Evolutionary conservation across 2,888 invertebrate genomes (phyloP), one percentile per base, ranked within the genome.

Genomic region (Andrena marginata): DNA sequence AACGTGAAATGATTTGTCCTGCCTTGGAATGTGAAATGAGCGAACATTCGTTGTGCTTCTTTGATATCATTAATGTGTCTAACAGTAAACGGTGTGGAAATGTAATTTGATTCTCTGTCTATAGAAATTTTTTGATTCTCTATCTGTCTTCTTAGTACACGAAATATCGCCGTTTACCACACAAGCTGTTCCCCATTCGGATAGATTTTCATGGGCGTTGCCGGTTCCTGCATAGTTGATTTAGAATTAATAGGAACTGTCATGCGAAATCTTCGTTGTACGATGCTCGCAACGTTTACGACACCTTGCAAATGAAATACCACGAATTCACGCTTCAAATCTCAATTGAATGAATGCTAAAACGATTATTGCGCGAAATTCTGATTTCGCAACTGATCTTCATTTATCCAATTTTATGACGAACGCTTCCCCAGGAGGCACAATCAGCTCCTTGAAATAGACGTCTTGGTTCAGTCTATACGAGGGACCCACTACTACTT

Each of bases 381-480:
- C 31, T 33, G 35, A 64, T 77, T 51, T 54, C 4, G 2, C 42
- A 20, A 23, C 8, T 29, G n/a, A 54, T 33, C 7, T 65, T 90
- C 81, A 95, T 93, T 96, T 96, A 92, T 96, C 96, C 79, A 96
- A 94, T 88, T 95, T 95, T 79, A 96, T 95, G 84, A 96, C 94
- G 86, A 96, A 95, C 2, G 96, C 96, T 92, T 96, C 96, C 73
- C 96, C 95, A 6, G 96, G 95, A 87, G 95, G 95, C 85, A 95
- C 93, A 62, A 93, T 95, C 87, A 95, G 94, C 92, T 94, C 94
- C 90, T 95, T 95, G 88, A 96, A 96, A 16, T 95, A 95, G 71
- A 96, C 94, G 64, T 94, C 93, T 54, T 90, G 89, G 78, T 94
- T 92, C 49, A 93, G 81, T 86, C 93, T 94, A 77, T 94, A 94